These are phyloP conservation scores for Drosophila mauritiana DNA, from an alignment of 1,140 invertebrate genomes.

Conservation along the genomic window DNA sequence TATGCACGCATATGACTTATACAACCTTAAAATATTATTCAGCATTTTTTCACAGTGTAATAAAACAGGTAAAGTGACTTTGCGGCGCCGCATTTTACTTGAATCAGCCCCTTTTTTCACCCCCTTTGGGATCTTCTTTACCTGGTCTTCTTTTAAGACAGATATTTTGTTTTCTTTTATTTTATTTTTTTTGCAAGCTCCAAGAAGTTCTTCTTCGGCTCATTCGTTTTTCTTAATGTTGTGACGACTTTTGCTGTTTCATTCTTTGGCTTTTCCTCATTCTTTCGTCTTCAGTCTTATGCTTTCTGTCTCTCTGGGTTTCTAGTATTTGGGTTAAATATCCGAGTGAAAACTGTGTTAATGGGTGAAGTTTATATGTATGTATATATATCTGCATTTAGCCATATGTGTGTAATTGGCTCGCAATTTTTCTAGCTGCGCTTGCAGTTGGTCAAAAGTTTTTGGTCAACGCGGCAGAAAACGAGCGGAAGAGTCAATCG, in stretches of 20 bases:
- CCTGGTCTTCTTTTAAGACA: constrained; percentile 9
- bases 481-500: not conserved
- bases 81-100: constrained; percentile 34
- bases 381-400: constrained; percentile 42
- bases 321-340: constrained; percentile 70
- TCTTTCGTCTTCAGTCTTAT: constrained; percentile 22
- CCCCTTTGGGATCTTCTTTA: not conserved
- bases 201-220: constrained; percentile 15
- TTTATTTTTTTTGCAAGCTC: constrained; percentile 3
- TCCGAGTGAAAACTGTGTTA: constrained; percentile 71
- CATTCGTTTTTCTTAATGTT: constrained; percentile 25
- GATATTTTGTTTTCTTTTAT: constrained; percentile 1
- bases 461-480: constrained; percentile 20
- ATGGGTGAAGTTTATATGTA: constrained; percentile 72
- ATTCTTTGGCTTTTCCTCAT: constrained; percentile 17
- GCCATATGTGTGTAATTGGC: constrained; percentile 6
- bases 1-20: too few species aligned
- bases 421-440: constrained; percentile 33
- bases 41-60: not conserved
- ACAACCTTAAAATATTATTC: too few species aligned
- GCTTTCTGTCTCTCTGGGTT: constrained; percentile 24
- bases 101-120: constrained; percentile 1
- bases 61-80: constrained; percentile 46
- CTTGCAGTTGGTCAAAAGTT: constrained; percentile 25
- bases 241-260: constrained; percentile 31